Evolutionary conservation across 2,888 invertebrate species (phyloP).

Genomic region (Drosophila tripunctata): DNA sequence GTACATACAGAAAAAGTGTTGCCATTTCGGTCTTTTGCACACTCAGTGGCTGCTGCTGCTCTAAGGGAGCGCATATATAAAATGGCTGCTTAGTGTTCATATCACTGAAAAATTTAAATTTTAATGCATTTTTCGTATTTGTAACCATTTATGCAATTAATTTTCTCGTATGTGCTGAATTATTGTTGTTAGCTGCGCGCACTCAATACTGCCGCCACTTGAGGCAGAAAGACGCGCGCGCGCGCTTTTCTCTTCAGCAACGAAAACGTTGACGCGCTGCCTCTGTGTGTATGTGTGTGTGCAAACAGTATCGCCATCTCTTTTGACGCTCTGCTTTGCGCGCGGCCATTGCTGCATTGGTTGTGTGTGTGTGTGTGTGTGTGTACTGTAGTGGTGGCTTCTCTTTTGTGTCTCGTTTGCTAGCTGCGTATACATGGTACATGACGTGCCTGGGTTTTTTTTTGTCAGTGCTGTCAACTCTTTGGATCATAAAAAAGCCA

Average conservation of each 20-base stretch:
- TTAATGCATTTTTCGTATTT: slow-evolving; percentile 2
- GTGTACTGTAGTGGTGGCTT: slow-evolving; percentile 41
- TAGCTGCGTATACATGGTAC: slow-evolving; percentile 11
- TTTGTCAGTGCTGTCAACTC: not conserved
- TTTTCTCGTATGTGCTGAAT: slow-evolving; percentile 30
- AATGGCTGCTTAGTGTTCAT: slow-evolving; percentile 46
- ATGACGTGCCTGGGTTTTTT: slow-evolving; percentile 4
- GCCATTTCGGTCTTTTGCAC: slow-evolving; percentile 70
- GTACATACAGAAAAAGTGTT: slow-evolving; percentile 78
- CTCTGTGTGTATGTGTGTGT: slow-evolving; percentile 4
- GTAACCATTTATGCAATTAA: slow-evolving; percentile 46
- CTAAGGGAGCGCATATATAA: slow-evolving; percentile 38
- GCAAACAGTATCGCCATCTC: slow-evolving; percentile 65
- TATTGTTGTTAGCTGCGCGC: slow-evolving; percentile 72
- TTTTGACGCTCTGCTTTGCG: slow-evolving; percentile 39
- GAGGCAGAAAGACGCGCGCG: slow-evolving; percentile 53
- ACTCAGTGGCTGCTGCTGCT: slow-evolving; percentile 23
- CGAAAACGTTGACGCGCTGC: slow-evolving; percentile 17
- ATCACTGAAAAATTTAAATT: slow-evolving; percentile 24
- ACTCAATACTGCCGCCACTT: slow-evolving; percentile 29
- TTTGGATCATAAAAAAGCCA: too few species aligned
- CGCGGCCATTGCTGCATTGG: slow-evolving; percentile 46
- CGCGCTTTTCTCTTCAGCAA: slow-evolving; percentile 68
- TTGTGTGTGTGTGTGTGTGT: slow-evolving; percentile 4
- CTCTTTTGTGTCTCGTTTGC: slow-evolving; percentile 30